Conservation (phyloP, 2,797 vertebrate species). For the Loriculus beryllinus region DNA sequence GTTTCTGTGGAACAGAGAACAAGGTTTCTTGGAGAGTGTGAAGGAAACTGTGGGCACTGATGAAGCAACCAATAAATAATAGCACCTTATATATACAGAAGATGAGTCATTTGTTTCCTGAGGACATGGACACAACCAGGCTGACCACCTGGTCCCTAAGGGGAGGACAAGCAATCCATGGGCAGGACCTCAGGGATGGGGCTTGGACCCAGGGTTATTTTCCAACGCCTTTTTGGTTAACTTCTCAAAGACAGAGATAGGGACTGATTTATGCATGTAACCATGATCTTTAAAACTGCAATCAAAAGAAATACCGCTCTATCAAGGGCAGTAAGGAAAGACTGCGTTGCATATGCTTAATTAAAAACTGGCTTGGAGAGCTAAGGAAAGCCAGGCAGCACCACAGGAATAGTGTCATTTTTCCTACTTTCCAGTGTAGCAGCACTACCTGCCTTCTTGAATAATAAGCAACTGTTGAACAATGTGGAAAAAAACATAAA, state of each 20-base stretch:
- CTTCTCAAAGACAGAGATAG: background rate
- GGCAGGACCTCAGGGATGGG: background rate
- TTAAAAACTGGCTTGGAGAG: background rate
- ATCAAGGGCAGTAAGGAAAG: background rate
- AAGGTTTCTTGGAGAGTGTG: background rate
- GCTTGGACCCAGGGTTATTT: background rate
- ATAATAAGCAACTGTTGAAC: background rate
- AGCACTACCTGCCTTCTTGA: background rate
- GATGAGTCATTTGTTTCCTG: background rate
- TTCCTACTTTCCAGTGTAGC: background rate
- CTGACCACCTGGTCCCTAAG: background rate
- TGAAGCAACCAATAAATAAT: background rate
- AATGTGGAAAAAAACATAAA: background rate
- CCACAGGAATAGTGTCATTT: background rate
- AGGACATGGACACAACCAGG: background rate
- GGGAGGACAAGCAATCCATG: background rate
- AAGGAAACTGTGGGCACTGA: background rate
- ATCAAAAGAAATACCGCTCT: background rate
- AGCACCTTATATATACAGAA: background rate
- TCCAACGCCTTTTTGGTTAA: background rate
- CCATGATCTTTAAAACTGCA: background rate
- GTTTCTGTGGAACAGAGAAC: background rate
- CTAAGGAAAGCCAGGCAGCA: background rate
- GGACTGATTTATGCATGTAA: background rate
- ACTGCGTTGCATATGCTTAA: background rate